These are phyloP conservation scores for Mellilla xanthometata DNA, from an alignment of 2,888 invertebrate species.

Conservation along the genomic window DNA sequence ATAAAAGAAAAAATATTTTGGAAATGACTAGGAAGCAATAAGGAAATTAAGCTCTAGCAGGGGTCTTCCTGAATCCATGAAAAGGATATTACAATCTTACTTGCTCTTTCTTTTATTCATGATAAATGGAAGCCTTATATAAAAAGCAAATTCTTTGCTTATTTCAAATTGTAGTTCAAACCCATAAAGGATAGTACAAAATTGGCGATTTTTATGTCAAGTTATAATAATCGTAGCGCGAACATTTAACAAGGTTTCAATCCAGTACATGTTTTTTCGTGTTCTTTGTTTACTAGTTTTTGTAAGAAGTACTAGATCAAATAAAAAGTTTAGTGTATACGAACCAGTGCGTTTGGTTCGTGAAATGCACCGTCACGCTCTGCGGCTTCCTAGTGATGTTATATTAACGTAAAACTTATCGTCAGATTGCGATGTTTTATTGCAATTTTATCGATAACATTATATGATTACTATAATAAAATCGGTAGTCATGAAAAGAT, in stretches of 20 bases:
- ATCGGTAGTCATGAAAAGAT: too few species aligned
- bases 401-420: not conserved
- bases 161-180: too few species aligned
- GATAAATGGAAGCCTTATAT: too few species aligned
- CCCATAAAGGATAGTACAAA: too few species aligned
- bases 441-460: too few species aligned
- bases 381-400: conserved; percentile 35
- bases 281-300: conserved; percentile 3
- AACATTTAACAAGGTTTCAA: too few species aligned
- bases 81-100: not conserved
- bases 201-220: too few species aligned
- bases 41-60: not conserved
- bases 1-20: not conserved
- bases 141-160: too few species aligned
- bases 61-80: not conserved
- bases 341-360: conserved; percentile 42
- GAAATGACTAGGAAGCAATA: not conserved
- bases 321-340: conserved; percentile 29
- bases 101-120: not conserved
- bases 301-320: conserved; percentile 11
- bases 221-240: too few species aligned
- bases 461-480: too few species aligned
- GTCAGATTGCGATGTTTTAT: too few species aligned
- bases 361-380: conserved; percentile 51
- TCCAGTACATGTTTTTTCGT: not conserved